Evolutionary conservation across 2,113 vertebrate species (phyloP), one percentile per base, ranked within the genome.

Genomic region (Odobenus rosmarus): DNA sequence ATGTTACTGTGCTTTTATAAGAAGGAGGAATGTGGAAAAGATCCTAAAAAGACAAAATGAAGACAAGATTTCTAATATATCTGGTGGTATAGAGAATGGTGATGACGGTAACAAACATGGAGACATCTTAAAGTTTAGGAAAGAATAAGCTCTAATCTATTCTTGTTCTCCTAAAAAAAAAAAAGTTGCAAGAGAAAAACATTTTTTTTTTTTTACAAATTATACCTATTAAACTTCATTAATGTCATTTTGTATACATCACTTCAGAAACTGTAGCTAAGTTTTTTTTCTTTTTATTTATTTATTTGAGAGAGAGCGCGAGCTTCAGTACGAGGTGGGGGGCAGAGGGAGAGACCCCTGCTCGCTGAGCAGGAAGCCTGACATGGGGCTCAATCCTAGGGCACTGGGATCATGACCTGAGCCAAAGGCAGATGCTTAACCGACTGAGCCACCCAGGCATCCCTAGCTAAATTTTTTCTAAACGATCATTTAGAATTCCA

Each of bases 1-100:
- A 98, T 3, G 99, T 99, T 88, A 99, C 99, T 80, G 99, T 99
- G 98, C 99, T 99, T 99, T 99, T 99, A 77, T 99, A 99, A 67
- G 99, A 99, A 80, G 99, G 99, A 97, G 99, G 99, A 98, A 99
- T 99, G 98, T 99, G 99, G 98, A 99, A 99, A 59, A 99, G 99
- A 98, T 99, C 99, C 99, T 99, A 36, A 12, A 96, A 59, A 98
- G 4, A 84, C 28, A 98, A 97, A 98, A 98, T 83, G 1, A 71
- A 71, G 59, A 72, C 39, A 19, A 93, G 74, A 97, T 36, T 81
- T 77, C 69, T 85, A 71, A 88, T 28, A 12, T 62, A 81, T 59
- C 2, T 81, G 26, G 24, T 74, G 46, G 67, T 36, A 3, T 7
- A 36, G 71, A 49, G 51, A 85, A 67, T 71, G 24, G 39, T 49